Conservation (phyloP, 2,888 invertebrate genomes). For the Lasioglossum figueresi region DNA sequence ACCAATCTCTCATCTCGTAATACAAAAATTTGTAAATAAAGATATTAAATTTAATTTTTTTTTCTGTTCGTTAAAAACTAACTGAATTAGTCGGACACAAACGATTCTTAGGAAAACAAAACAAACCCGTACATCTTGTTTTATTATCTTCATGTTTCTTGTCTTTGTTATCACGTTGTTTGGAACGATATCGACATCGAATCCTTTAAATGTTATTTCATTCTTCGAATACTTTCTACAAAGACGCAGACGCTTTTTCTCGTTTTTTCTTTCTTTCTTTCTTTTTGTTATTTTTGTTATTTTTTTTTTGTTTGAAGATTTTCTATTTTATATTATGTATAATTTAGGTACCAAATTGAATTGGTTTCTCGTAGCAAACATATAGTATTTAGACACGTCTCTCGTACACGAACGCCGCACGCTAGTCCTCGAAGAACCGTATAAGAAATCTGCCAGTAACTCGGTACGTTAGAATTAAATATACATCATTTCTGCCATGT, state of each 20-base stretch:
- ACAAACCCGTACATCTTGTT: conserved; percentile 25
- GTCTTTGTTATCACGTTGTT: conserved; percentile 17
- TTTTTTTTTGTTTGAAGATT: conserved; percentile 44
- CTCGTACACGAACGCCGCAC: conserved; percentile 46
- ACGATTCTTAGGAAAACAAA: conserved; percentile 33
- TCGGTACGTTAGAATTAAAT: conserved; percentile 85
- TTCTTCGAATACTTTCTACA: conserved; percentile 23
- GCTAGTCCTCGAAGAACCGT: conserved; percentile 52
- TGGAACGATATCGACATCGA: conserved; percentile 25
- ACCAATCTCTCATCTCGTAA: conserved; percentile 57
- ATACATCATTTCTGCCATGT: conserved; percentile 99
- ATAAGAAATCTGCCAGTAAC: conserved; percentile 50
- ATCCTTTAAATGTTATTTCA: conserved; percentile 30
- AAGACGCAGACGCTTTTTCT: conserved; percentile 29
- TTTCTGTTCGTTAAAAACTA: conserved; percentile 44
- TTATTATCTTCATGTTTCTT: conserved; percentile 18
- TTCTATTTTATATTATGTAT: conserved; percentile 69
- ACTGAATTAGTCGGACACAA: conserved; percentile 39
- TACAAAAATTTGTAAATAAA: conserved; percentile 71
- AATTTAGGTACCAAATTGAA: conserved; percentile 74
- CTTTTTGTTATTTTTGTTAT: conserved; percentile 15
- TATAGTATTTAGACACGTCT: conserved; percentile 48
- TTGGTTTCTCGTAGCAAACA: conserved; percentile 56
- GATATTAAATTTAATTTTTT: conserved; percentile 40
- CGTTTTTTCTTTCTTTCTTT: conserved; percentile 40